phyloP scores from a whole-genome alignment of 2,797 vertebrate species.

The Enteromius paludinosus region DNA sequence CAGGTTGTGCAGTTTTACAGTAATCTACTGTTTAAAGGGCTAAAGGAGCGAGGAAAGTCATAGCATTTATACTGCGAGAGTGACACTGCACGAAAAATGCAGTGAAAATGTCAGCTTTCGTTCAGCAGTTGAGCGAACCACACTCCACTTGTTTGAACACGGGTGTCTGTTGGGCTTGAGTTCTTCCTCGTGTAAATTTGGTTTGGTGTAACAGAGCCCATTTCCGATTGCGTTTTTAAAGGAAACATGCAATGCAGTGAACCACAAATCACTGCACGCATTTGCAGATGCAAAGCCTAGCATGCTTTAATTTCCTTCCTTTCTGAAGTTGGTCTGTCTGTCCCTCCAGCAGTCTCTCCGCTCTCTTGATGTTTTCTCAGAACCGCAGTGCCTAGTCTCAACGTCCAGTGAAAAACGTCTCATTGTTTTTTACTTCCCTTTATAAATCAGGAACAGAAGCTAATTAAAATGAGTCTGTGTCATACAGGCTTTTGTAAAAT shows the following conservation, averaged over 20 bases:
- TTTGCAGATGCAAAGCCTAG: neutral
- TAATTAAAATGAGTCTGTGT: neutral
- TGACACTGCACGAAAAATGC: neutral
- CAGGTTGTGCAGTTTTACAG: conserved; percentile 3
- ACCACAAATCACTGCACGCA: neutral
- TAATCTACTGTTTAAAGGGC: neutral
- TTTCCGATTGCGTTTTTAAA: neutral
- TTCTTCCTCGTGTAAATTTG: neutral
- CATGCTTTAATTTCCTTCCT: neutral
- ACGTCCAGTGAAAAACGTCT: neutral
- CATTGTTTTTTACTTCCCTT: neutral
- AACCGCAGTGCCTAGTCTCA: conserved; percentile 47
- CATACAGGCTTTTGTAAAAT: neutral
- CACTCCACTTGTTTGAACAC: neutral
- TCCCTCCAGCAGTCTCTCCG: neutral
- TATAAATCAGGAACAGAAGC: neutral
- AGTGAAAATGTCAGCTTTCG: neutral
- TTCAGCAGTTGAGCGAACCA: neutral
- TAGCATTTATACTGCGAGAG: neutral
- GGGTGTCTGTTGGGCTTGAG: neutral
- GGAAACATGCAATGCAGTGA: neutral
- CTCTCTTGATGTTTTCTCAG: neutral
- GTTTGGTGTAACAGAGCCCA: neutral
- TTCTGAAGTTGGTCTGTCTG: neutral
- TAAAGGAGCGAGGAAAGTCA: neutral